Percentiles rank a stretch among this genome's conserved stretches.
These are phyloP conservation scores for Busseola fusca DNA, from an alignment of 2,888 invertebrate species.

Conservation along the genomic window DNA sequence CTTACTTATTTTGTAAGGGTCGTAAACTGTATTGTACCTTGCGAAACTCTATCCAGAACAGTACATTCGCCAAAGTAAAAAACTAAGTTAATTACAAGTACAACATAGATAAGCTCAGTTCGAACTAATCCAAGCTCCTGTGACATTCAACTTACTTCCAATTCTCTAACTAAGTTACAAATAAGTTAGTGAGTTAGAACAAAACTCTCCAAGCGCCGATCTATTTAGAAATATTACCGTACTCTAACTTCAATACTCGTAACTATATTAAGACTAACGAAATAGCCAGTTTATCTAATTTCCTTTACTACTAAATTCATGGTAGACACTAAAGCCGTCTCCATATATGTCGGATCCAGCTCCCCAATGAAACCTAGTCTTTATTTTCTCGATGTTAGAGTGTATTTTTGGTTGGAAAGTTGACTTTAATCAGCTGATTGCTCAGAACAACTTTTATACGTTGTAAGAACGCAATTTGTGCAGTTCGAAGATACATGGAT, in stretches of 20 bases:
- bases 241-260: slow-evolving; percentile 49
- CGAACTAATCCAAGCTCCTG: slow-evolving; percentile 27
- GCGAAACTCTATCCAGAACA: neutral
- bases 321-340: slow-evolving; percentile 59
- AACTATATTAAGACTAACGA: slow-evolving; percentile 55
- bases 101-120: slow-evolving; percentile 21
- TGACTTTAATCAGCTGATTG: slow-evolving; percentile 65
- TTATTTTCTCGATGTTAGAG: slow-evolving; percentile 36
- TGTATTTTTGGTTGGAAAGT: slow-evolving; percentile 30
- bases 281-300: slow-evolving; percentile 62
- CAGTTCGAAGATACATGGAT: slow-evolving; percentile 66
- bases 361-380: slow-evolving; percentile 35
- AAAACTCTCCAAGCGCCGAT: slow-evolving; percentile 41
- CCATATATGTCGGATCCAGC: slow-evolving; percentile 46
- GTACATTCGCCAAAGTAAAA: slow-evolving; percentile 1
- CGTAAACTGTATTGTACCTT: neutral
- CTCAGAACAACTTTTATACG: slow-evolving; percentile 76
- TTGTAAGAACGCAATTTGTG: slow-evolving; percentile 79
- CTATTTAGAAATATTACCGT: slow-evolving; percentile 52
- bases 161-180: slow-evolving; percentile 38
- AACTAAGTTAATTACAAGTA: slow-evolving; percentile 29
- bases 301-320: slow-evolving; percentile 60
- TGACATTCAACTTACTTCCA: slow-evolving; percentile 37
- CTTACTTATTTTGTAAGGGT: no score
- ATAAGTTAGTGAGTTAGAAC: slow-evolving; percentile 22